Percentiles rank a stretch among this genome's conserved stretches.
Conservation (phyloP, 2,113 vertebrate genomes). For the Mesembrinibis cayennensis region DNA sequence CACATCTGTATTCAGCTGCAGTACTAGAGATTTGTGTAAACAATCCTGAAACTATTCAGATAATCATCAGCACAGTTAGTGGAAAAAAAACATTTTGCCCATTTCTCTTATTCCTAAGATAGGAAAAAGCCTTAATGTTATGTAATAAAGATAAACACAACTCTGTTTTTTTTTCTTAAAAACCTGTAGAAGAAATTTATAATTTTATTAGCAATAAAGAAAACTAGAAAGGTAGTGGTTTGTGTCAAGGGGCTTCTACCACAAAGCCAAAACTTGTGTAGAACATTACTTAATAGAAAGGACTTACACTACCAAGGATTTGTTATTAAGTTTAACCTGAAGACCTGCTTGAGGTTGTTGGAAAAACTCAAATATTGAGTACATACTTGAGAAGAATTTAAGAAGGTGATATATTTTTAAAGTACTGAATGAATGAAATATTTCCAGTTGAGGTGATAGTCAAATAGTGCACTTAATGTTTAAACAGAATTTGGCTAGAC, state of each 20-base stretch:
- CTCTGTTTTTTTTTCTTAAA: background rate
- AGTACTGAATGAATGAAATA: conserved; percentile 45
- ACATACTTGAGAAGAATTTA: conserved; percentile 56
- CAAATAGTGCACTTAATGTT: conserved; percentile 42
- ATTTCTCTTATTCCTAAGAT: background rate
- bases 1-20: background rate
- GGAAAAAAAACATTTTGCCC: background rate
- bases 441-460: conserved; percentile 50
- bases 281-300: background rate
- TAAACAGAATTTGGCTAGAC: conserved; percentile 22
- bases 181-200: background rate
- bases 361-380: conserved; percentile 25
- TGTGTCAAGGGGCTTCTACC: background rate
- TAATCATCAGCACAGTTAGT: background rate
- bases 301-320: background rate
- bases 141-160: background rate
- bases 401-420: conserved; percentile 56
- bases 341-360: background rate
- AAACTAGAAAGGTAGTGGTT: background rate
- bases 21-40: background rate
- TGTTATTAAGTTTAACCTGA: conserved; percentile 10
- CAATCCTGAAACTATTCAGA: background rate
- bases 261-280: background rate
- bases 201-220: background rate
- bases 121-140: background rate